Percentiles rank a stretch among this genome's conserved stretches.
phyloP scores from a whole-genome alignment of 2,888 invertebrate genomes.

The Elysia crispata region DNA sequence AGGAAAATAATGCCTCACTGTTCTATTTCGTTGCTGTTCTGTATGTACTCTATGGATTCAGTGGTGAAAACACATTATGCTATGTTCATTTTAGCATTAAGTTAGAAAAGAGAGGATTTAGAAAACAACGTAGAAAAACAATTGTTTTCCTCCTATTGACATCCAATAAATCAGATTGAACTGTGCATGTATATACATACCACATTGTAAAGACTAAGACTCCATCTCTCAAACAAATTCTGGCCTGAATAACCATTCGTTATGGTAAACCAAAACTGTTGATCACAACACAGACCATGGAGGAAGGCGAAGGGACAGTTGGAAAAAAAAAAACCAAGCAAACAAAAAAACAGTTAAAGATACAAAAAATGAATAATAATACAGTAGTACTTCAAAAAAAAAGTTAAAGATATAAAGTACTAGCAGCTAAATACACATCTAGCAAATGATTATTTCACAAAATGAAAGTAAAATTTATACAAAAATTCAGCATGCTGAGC shows the following conservation, averaged over 20 bases:
- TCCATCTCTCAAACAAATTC: conserved; percentile 98
- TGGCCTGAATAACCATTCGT: conserved; percentile 99
- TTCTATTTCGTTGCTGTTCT: too few species aligned
- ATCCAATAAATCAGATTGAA: too few species aligned
- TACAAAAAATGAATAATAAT: not conserved
- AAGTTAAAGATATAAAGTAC: not conserved
- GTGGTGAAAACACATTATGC: too few species aligned
- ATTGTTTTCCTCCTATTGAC: too few species aligned
- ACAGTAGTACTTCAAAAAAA: not conserved
- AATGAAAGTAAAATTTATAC: too few species aligned
- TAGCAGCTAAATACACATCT: conserved; percentile 1
- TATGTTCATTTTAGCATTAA: too few species aligned
- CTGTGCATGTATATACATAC: conserved; percentile 78
- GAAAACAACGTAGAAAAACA: too few species aligned
- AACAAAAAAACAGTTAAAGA: not conserved
- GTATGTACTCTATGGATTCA: too few species aligned
- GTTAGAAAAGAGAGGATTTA: too few species aligned
- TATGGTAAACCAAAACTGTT: conserved; percentile 94
- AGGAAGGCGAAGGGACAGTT: not conserved
- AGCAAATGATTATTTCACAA: not conserved
- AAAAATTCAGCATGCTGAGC: too few species aligned
- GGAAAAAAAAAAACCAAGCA: conserved; percentile 15
- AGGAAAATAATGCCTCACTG: too few species aligned
- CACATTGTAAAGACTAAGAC: conserved; percentile 98
- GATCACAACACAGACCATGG: not conserved